Evolutionary conservation across 2,888 invertebrate species (phyloP), one percentile per base, ranked within the genome.

Genomic region (Chloroclysta siterata): DNA sequence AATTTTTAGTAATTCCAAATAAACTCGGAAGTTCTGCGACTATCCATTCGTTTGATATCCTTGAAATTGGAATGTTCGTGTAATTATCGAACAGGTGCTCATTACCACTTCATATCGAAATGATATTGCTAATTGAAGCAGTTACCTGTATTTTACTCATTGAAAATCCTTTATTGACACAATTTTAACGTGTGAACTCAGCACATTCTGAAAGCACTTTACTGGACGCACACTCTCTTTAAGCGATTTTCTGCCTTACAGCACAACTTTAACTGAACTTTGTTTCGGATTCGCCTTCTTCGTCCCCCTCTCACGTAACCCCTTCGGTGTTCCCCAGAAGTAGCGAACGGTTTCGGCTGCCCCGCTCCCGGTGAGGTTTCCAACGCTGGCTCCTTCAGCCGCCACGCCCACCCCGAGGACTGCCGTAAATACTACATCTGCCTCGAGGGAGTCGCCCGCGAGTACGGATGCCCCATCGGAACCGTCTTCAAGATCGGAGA

Each of bases 381-480:
- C 79, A 96, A 95, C 81, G 94, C 96, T 71, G 98, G 98, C 68
- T 96, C 97, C 70, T 98, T 98, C 96, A 97, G 98, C 77, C 96
- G 98, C 84, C 98, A 98, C 91, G 97, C 98, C 64, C 98, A 98
- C 90, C 98, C 98, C 42, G 97, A 98, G 74, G 97, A 97, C 90
- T 98, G 97, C 94, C 96, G 98, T 81, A 98, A 98, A 88, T 98
- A 98, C 93, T 98, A 97, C 94, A 98, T 98, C 90, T 98, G 98
- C 85, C 89, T 98, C 71, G 98, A 98, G 88, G 97, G 97, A 74
- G 96, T 95, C 64, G 97, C 98, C 71, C 95, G 98, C 74, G 98
- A 98, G 89, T 98, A 98, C 89, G 98, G 98, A 72, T 98, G 98
- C 94, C 98, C 98, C 81, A 97, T 98, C 84, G 98, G 98, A 62